phyloP scores from a whole-genome alignment of 2,888 invertebrate species.

The Stenoptilia bipunctidactyla region DNA sequence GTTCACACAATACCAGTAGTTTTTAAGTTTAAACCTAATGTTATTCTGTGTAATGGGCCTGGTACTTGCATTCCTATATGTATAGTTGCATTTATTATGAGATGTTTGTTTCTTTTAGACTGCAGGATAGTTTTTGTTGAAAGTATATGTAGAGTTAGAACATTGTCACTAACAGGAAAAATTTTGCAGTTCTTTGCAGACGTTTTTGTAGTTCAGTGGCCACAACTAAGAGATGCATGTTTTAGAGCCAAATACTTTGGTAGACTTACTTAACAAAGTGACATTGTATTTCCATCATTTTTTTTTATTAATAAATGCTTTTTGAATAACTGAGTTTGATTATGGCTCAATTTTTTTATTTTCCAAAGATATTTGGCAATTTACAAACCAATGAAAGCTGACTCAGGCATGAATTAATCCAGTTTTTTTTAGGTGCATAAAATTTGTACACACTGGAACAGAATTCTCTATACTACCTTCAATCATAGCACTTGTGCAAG shows the following conservation, averaged over 20 bases:
- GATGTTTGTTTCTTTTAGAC: slow-evolving; percentile 75
- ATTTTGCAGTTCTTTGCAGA: slow-evolving; percentile 88
- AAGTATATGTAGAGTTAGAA: slow-evolving; percentile 93
- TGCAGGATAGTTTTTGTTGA: slow-evolving; percentile 91
- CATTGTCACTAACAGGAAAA: slow-evolving; percentile 89
- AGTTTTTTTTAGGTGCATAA: no score
- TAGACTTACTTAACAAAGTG: slow-evolving; percentile 72
- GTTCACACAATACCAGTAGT: slow-evolving; percentile 78
- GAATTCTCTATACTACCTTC: no score
- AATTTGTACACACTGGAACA: no score
- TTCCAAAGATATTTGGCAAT: no score
- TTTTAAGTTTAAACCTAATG: slow-evolving; percentile 78
- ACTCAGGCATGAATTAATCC: no score
- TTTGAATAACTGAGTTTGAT: no score
- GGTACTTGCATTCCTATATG: slow-evolving; percentile 97
- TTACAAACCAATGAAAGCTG: no score
- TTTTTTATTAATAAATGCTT: no score
- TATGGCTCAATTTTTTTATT: no score
- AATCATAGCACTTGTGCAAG: no score
- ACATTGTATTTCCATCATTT: no score
- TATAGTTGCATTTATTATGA: slow-evolving; percentile 79
- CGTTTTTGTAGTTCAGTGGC: slow-evolving; percentile 94
- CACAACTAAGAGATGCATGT: slow-evolving; percentile 76
- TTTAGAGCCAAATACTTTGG: slow-evolving; percentile 83
- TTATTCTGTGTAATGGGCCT: slow-evolving; percentile 94